Evolutionary conservation across 1,140 invertebrate species (phyloP), one percentile per base, ranked within the genome.

Genomic region (Brachionus paranguensis): DNA sequence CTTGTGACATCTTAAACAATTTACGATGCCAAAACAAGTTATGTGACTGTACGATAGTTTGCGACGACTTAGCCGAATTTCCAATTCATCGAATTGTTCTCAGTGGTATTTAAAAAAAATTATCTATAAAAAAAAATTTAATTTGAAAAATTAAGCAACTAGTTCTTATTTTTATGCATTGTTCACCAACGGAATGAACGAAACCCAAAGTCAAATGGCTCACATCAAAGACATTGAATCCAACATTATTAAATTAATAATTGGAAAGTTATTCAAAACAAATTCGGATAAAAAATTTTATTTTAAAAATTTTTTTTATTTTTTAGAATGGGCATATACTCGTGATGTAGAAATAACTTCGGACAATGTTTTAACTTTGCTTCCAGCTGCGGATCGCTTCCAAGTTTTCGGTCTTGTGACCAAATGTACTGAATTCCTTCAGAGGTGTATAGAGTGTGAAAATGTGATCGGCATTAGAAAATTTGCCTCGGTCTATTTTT

Each of bases 311-410:
- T 72, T 50, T 24, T 37, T 29, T 2, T 27, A n/a, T n/a, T 37
- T 78, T 78, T 55, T 55, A 79, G 70, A 85, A 24, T 85, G 76
- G 43, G 20, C 84, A 33, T 85, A 85, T 55, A 84, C 81, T 37
- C 27, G 60, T 11, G 41, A 84, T 45, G 68, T 84, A 5, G 45
- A 29, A 17, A 68, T 76, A 47, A 84, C 41, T 12, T 43, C 55
- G 14, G 8, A 60, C 12, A 85, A 85, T 72, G 50, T 85, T 33
- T 27, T 76, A 20, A 20, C 3, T 14, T n/a, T 85, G 14, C n/a
- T 85, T 11, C 27, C 55, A 50, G 37, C 83, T 11, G 70, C 70
- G 10, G 81, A 85, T 27, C 33, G 76, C 27, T 83, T 85, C 37
- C 74, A 84, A 81, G 37, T 85, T 6, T 53, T 60, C 1, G 81